Conservation (phyloP, 2,113 vertebrate genomes). For the Fukomys damarensis region DNA sequence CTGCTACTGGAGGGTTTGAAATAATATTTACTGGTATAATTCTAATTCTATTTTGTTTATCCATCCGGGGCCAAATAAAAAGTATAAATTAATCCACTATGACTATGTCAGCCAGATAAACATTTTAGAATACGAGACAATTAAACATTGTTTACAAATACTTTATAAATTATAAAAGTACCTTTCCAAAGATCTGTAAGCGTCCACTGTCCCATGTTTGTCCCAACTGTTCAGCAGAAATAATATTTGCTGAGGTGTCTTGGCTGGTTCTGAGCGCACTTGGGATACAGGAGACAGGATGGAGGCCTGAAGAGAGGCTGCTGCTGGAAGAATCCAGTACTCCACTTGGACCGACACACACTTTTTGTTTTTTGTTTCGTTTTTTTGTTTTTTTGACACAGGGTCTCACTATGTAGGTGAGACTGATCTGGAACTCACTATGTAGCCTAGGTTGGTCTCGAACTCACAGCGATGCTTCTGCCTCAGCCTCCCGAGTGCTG, state of each 20-base stretch:
- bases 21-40: conserved; percentile 86
- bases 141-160: conserved; percentile 77
- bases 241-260: too few relatives aligned
- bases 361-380: too few relatives aligned
- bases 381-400: too few relatives aligned
- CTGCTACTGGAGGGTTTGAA: conserved; percentile 85
- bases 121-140: conserved; percentile 78
- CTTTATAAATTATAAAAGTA: conserved; percentile 45
- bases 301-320: too few relatives aligned
- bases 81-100: conserved; percentile 82
- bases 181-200: neutral
- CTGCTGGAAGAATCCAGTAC: neutral
- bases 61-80: conserved; percentile 85
- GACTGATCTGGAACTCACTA: too few relatives aligned
- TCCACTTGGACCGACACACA: neutral
- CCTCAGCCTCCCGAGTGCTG: too few relatives aligned
- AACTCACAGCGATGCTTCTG: too few relatives aligned
- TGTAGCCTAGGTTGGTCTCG: too few relatives aligned
- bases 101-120: conserved; percentile 81
- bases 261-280: fast-evolving
- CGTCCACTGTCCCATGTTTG: neutral
- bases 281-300: neutral
- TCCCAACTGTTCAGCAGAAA: neutral
- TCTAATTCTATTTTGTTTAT: conserved; percentile 86
- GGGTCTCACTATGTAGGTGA: too few relatives aligned